These are phyloP conservation scores for Machaerirhynchus nigripectus DNA, from an alignment of 2,113 vertebrate species.

Conservation along the genomic window DNA sequence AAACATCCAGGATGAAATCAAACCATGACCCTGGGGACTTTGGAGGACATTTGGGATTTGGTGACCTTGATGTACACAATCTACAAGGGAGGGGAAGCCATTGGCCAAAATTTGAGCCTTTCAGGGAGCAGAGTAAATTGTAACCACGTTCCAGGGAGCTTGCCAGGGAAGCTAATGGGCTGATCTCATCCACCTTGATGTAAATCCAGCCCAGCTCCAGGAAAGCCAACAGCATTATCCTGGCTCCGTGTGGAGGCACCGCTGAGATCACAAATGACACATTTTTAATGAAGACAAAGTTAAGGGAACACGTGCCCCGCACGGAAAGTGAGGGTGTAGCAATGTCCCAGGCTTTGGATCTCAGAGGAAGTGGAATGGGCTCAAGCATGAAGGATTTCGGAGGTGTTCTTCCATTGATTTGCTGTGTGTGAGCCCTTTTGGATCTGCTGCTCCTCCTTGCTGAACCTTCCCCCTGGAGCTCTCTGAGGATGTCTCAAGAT, in stretches of 20 bases:
- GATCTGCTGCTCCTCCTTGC: neutral
- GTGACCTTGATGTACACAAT: neutral
- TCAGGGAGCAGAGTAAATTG: slow-evolving; percentile 45
- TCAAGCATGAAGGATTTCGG: neutral
- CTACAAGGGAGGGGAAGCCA: neutral
- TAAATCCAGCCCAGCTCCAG: slow-evolving; percentile 39
- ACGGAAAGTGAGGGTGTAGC: neutral
- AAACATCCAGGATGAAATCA: slow-evolving; percentile 1
- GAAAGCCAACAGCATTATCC: slow-evolving; percentile 1
- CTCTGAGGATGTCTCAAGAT: neutral
- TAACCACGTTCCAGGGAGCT: slow-evolving; percentile 54
- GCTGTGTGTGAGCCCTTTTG: neutral
- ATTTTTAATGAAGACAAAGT: neutral
- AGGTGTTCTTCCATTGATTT: neutral
- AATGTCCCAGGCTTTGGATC: neutral
- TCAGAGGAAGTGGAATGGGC: neutral
- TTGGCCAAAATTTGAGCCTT: neutral
- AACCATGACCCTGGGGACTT: neutral
- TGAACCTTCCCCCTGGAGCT: neutral
- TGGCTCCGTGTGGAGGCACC: neutral
- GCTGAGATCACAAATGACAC: slow-evolving; percentile 31
- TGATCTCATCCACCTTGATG: slow-evolving; percentile 69
- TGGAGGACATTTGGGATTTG: neutral
- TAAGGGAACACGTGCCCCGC: neutral
- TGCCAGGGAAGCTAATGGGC: slow-evolving; percentile 44